Base-by-base conservation (phyloP, 2,113 vertebrate species). In the Rhegmatorhina hoffmannsi region DNA sequence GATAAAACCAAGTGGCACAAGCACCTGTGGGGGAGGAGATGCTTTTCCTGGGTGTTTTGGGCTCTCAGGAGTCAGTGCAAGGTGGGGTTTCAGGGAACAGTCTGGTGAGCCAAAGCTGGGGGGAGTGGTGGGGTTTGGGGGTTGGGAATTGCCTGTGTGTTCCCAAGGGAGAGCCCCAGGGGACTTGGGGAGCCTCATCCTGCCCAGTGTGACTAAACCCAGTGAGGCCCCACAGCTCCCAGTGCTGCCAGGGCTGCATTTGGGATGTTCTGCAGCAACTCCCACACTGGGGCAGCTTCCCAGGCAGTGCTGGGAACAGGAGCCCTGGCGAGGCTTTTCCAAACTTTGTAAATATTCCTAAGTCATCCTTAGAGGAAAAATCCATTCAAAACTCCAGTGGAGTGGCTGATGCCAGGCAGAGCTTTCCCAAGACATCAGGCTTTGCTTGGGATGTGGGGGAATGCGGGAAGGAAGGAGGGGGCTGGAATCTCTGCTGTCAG, bases 51-150 rank as follows among this genome's bases (percentile, higher is more conserved):
- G 17, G 19, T 26, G 40, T 0, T 52, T 52, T 24, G 8, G 55
- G 26, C 64, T 69, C 31, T 26, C 19, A 0, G 43, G 59, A 21
- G 9, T 23, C 36, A 26, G 36, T 2, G 46, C 0, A 7, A 55
- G 73, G 69, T 6, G 2, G 4, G 21, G 38, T 33, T 50, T 1
- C 1, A 0, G 87, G 63, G 25, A 64, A 73, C 44, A 34, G 36
- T 31, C 16, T 1, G 2, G 21, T 4, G 21, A 21, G 38, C 25
- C 56, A 4, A 8, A 49, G 36, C 20, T 5, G 34, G 10, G 2
- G 33, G 14, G 2, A 20, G 3, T 0, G 4, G 20, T 23, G 50
- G 14, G 34, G 4, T 8, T 2, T 46, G 56, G 64, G 52, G n/a
- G 6, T 2, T 3, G 17, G 49, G 87, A 76, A 52, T n/a, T 3